phyloP scores from a whole-genome alignment of 2,888 invertebrate genomes.

The Melieria picta region DNA sequence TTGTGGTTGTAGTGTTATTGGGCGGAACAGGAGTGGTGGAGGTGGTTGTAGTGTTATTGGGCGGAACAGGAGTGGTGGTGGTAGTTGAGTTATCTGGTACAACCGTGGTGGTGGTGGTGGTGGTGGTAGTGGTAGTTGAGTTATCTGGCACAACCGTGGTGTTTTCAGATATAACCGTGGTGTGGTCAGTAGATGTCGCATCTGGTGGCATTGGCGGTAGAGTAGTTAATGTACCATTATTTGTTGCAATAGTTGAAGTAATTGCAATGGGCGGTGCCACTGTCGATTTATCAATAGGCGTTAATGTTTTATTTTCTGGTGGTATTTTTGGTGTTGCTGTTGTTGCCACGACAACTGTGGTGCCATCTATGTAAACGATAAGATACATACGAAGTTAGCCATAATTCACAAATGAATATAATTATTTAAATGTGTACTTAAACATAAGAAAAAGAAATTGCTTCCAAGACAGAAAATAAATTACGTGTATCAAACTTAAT shows the following conservation, averaged over 20 bases:
- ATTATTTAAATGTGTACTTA: too few species aligned
- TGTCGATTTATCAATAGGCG: too few species aligned
- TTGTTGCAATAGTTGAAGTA: background rate
- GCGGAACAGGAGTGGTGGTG: constrained; percentile 28
- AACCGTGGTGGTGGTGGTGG: constrained; percentile 35
- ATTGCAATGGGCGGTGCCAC: background rate
- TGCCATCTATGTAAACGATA: background rate
- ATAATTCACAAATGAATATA: background rate
- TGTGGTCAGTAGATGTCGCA: constrained; percentile 29
- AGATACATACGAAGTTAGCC: background rate
- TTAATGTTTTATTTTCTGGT: too few species aligned
- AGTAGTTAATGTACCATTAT: constrained; percentile 4
- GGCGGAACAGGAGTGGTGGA: constrained; percentile 47
- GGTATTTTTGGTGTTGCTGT: background rate
- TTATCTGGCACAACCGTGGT: constrained; percentile 35
- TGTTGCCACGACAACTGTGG: background rate
- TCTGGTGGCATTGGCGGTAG: constrained; percentile 20
- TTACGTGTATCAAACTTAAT: too few species aligned
- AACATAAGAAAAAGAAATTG: too few species aligned
- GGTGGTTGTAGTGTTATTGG: constrained; percentile 42
- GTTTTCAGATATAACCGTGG: constrained; percentile 15
- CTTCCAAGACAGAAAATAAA: too few species aligned
- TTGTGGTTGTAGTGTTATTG: constrained; percentile 41
- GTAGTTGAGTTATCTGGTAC: constrained; percentile 42
- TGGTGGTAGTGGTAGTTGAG: constrained; percentile 39